These are phyloP conservation scores for Empidonax alnorum DNA, from an alignment of 2,113 vertebrate genomes.

Conservation along the genomic window DNA sequence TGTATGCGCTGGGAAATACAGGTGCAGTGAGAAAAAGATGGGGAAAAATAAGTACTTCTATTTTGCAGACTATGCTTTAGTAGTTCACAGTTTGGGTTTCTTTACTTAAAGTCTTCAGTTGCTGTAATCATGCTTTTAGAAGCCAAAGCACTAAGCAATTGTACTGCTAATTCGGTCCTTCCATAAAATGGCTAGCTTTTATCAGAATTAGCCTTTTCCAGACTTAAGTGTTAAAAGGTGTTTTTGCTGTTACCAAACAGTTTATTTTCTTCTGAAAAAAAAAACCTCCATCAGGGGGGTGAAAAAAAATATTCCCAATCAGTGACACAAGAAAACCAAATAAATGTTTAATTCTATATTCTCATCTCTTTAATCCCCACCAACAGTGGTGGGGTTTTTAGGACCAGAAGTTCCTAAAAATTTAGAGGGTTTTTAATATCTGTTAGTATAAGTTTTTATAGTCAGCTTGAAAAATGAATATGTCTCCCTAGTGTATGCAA, in stretches of 20 bases:
- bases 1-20: constrained; percentile 15
- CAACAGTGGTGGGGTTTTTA: neutral
- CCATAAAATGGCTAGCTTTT: neutral
- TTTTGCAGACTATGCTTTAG: neutral
- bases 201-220: neutral
- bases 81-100: neutral
- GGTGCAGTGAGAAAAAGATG: constrained; percentile 28
- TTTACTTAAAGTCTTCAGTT: neutral
- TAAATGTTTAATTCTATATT: neutral
- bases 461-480: neutral
- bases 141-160: neutral
- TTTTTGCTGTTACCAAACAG: neutral
- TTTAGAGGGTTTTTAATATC: neutral
- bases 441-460: neutral
- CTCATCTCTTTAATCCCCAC: neutral
- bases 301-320: too few relatives aligned
- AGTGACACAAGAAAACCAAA: neutral
- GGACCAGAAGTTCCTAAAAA: neutral
- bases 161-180: neutral
- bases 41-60: neutral
- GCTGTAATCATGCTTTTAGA: neutral
- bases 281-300: neutral
- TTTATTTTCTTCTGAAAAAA: neutral
- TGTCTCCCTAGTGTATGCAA: neutral
- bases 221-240: neutral